Percentiles rank a stretch among this genome's conserved stretches.
phyloP scores from a whole-genome alignment of 1,140 invertebrate genomes.

The Idris sp. region DNA sequence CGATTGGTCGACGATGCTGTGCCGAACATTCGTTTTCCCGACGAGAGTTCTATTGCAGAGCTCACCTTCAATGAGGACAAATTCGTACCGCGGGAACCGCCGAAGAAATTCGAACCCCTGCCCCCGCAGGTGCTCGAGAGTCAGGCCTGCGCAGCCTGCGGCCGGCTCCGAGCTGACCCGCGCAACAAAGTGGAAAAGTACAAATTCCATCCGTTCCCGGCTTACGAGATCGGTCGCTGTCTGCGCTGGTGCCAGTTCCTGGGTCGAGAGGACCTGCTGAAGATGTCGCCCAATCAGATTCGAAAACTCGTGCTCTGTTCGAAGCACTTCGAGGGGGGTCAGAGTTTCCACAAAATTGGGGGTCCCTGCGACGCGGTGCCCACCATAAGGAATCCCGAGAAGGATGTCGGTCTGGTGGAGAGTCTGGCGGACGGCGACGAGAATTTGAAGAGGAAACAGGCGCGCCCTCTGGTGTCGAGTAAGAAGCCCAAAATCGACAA shows the following conservation, averaged over 20 bases:
- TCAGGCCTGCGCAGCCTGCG: constrained; percentile 75
- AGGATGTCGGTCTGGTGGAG: constrained; percentile 4
- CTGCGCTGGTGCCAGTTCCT: constrained; percentile 76
- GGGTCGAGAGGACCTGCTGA: constrained; percentile 74
- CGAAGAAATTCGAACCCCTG: constrained; percentile 66
- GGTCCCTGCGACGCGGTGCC: constrained; percentile 74
- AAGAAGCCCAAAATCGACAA: constrained; percentile 75
- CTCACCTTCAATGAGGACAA: constrained; percentile 55
- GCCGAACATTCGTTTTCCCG: constrained; percentile 71
- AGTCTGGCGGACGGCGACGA: constrained; percentile 39
- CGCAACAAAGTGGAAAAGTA: constrained; percentile 72
- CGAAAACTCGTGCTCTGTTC: constrained; percentile 75
- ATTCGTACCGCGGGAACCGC: constrained; percentile 24
- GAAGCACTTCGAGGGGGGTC: constrained; percentile 73
- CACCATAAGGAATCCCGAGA: constrained; percentile 58
- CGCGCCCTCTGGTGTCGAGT: constrained; percentile 71
- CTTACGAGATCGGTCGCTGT: constrained; percentile 76
- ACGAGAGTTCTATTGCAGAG: constrained; percentile 57
- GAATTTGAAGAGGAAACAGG: constrained; percentile 43
- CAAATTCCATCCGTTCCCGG: constrained; percentile 77
- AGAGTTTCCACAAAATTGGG: constrained; percentile 72
- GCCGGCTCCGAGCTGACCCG: constrained; percentile 71
- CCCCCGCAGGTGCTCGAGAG: constrained; percentile 69
- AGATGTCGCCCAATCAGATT: constrained; percentile 78
- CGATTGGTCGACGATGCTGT: constrained; percentile 71